Percentiles rank a stretch among this genome's conserved stretches.
phyloP scores from a whole-genome alignment of 2,888 invertebrate genomes.

The Euphydryas editha region DNA sequence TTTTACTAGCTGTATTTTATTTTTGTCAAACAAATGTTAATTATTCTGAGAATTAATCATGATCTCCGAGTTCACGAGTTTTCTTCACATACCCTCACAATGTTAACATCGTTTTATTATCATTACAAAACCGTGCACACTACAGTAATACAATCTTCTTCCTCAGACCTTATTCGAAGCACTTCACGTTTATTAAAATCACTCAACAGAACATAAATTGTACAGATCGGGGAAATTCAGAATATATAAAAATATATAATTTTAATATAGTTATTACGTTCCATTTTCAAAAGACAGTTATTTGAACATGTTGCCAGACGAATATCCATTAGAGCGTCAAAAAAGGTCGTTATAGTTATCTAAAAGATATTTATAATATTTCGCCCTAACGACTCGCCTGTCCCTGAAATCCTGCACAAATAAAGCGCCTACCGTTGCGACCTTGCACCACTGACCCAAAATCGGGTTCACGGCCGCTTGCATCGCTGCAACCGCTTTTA shows the following conservation, averaged over 20 bases:
- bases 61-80: background rate
- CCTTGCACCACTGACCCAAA: conserved; percentile 67
- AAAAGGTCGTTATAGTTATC: conserved; percentile 16
- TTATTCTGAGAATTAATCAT: too few species aligned
- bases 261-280: background rate
- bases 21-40: too few species aligned
- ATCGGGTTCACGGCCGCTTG: conserved; percentile 57
- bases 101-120: too few species aligned
- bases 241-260: background rate
- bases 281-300: background rate
- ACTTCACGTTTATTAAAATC: too few species aligned
- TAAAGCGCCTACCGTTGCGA: conserved; percentile 39
- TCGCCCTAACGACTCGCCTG: conserved; percentile 23
- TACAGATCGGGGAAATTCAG: background rate
- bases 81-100: background rate
- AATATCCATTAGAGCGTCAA: conserved; percentile 3
- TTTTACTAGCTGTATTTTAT: too few species aligned
- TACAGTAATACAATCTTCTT: too few species aligned
- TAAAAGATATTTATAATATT: conserved; percentile 11
- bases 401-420: conserved; percentile 35
- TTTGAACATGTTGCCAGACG: conserved; percentile 3
- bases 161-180: too few species aligned
- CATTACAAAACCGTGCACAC: too few species aligned
- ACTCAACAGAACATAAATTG: background rate
- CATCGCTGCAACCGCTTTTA: conserved; percentile 24